Base-by-base conservation (phyloP, 2,888 invertebrate genomes). In the Rosalia funebris region DNA sequence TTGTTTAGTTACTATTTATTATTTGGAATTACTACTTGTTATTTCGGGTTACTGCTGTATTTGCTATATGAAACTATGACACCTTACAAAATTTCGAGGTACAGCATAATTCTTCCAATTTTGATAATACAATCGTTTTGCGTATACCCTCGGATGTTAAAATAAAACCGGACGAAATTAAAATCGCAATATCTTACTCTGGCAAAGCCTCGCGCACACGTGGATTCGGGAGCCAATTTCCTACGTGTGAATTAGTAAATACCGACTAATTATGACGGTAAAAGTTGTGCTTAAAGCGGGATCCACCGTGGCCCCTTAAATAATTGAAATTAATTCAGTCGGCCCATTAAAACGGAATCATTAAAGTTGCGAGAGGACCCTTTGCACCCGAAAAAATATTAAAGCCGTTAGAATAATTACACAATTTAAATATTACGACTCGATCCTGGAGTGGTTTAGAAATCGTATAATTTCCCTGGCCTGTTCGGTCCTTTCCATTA, bases 241-340 rank as follows among this genome's bases (percentile, higher is more conserved):
- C 60, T n/a, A 48, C 44, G 42, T 31, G 44, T 60, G 37, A 55
- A 55, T 60, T 54, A 60, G 50, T 55, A 52, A 34, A 55, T 45
- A 47, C 31, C 34, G 31, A 39, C 53, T 20, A 55, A 60, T 60
- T 60, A 50, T 15, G 15, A 60, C 14, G 34, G 42, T 39, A 60
- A 55, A 60, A 55, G 31, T 55, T 34, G 17, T 36, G 41, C 39
- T 34, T 48, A 32, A 41, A 47, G 17, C 46, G 36, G 16, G 32
- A 58, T 53, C 46, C 53, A 15, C 39, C 14, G 17, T 25, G 11
- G 42, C 34, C 46, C 47, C 37, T 37, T 60, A 36, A 60, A 60
- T 60, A 60, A 60, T 60, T 60, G 55, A 60, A 60, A 60, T 60
- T 60, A 60, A 60, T 60, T 60, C 55, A 37, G 55, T 9, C 55